phyloP scores from a whole-genome alignment of 2,113 vertebrate species.

The Marcusenius ussheri region DNA sequence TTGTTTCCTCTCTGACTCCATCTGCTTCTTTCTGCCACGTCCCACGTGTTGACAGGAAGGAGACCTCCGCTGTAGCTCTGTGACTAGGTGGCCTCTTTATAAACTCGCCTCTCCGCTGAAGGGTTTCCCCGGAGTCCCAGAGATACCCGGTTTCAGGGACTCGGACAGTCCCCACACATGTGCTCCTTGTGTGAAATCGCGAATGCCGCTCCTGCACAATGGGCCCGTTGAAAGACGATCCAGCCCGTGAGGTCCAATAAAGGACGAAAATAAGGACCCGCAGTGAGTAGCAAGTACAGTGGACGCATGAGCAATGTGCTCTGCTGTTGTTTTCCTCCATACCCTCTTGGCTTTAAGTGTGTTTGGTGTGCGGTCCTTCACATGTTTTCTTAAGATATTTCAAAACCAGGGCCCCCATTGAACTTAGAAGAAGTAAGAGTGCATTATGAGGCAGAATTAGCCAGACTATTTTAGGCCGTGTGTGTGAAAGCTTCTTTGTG shows the following conservation, averaged over 20 bases:
- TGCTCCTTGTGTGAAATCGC: not conserved
- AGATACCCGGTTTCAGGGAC: not conserved
- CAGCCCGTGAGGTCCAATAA: not conserved
- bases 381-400: not conserved
- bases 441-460: conserved; percentile 12
- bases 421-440: not conserved
- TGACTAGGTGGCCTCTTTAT: not conserved
- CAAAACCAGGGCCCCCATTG: not conserved
- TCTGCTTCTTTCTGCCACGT: not conserved
- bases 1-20: not conserved
- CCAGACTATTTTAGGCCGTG: conserved; percentile 8
- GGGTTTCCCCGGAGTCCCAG: not conserved
- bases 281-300: not conserved
- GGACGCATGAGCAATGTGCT: conserved; percentile 21
- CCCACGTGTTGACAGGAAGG: not conserved
- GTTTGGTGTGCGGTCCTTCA: not conserved
- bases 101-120: not conserved
- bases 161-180: not conserved
- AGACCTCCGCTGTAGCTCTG: not conserved
- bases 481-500: conserved; percentile 11
- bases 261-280: not conserved
- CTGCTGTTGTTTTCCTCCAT: not conserved
- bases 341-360: not conserved
- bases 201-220: conserved; percentile 46
- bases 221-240: conserved; percentile 22